Percentiles rank a stretch among this genome's conserved stretches.
Conservation (phyloP, 2,888 invertebrate species). For the Agrotis puta region DNA sequence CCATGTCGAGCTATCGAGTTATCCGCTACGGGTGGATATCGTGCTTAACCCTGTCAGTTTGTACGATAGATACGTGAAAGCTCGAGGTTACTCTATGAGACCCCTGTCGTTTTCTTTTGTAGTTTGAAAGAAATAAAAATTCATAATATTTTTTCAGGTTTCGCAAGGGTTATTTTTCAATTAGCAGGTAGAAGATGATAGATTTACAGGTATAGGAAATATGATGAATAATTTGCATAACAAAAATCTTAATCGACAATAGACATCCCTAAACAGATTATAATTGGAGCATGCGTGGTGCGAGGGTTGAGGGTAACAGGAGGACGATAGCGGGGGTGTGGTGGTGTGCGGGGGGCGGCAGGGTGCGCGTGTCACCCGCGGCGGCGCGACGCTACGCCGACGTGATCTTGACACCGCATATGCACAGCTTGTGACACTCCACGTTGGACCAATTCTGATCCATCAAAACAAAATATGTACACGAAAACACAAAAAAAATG, state of each 20-base stretch:
- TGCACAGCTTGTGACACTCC: slow-evolving; percentile 83
- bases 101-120: slow-evolving; percentile 62
- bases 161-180: not conserved
- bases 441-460: slow-evolving; percentile 74
- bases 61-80: slow-evolving; percentile 75
- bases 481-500: slow-evolving; percentile 40
- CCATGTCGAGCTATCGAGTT: slow-evolving; percentile 89
- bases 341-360: slow-evolving; percentile 63
- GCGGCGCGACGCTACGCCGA: slow-evolving; percentile 81
- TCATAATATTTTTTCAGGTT: not conserved
- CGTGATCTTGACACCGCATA: slow-evolving; percentile 90
- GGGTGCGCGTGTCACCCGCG: slow-evolving; percentile 83
- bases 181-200: not conserved
- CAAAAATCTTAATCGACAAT: slow-evolving; percentile 84
- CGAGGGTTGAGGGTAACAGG: slow-evolving; percentile 83
- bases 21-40: slow-evolving; percentile 80
- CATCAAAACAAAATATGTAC: slow-evolving; percentile 66
- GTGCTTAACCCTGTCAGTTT: slow-evolving; percentile 82
- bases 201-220: slow-evolving; percentile 3
- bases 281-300: slow-evolving; percentile 91
- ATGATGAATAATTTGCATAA: slow-evolving; percentile 57
- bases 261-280: slow-evolving; percentile 90
- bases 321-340: slow-evolving; percentile 71
- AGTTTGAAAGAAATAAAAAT: slow-evolving; percentile 40
- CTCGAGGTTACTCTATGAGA: slow-evolving; percentile 68